phyloP scores from a whole-genome alignment of 1,140 invertebrate species.

The Muscidifurax raptorellus region DNA sequence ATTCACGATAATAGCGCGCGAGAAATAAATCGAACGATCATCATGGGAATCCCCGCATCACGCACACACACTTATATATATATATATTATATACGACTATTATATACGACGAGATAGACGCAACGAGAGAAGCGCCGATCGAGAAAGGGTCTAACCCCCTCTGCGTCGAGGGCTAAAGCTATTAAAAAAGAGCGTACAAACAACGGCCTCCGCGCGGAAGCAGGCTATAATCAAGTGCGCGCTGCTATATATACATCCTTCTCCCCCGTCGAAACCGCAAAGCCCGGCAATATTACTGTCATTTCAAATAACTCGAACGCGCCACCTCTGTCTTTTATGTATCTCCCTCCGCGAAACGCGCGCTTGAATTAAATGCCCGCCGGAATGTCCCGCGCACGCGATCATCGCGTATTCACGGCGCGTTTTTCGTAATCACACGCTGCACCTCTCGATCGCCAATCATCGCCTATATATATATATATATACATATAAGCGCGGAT shows the following conservation, averaged over 20 bases:
- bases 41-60: constrained; percentile 21
- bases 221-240: constrained; percentile 32
- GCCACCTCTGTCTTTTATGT: constrained; percentile 8
- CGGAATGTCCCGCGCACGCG: constrained; percentile 26
- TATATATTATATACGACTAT: not conserved
- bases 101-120: not conserved
- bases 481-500: no score
- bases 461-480: not conserved
- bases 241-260: constrained; percentile 10
- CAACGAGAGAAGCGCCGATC: constrained; percentile 30
- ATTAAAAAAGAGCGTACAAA: constrained; percentile 16
- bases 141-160: constrained; percentile 47
- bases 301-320: not conserved
- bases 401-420: not conserved
- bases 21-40: constrained; percentile 47
- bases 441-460: not conserved
- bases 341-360: not conserved
- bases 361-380: constrained; percentile 38
- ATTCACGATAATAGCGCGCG: constrained; percentile 32
- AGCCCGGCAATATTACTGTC: constrained; percentile 3
- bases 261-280: not conserved
- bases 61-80: not conserved
- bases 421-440: constrained; percentile 5
- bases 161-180: constrained; percentile 31
- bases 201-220: constrained; percentile 17